Percentiles rank a stretch among this genome's conserved stretches.
phyloP scores from a whole-genome alignment of 2,113 vertebrate species.

The Cettia cetti region DNA sequence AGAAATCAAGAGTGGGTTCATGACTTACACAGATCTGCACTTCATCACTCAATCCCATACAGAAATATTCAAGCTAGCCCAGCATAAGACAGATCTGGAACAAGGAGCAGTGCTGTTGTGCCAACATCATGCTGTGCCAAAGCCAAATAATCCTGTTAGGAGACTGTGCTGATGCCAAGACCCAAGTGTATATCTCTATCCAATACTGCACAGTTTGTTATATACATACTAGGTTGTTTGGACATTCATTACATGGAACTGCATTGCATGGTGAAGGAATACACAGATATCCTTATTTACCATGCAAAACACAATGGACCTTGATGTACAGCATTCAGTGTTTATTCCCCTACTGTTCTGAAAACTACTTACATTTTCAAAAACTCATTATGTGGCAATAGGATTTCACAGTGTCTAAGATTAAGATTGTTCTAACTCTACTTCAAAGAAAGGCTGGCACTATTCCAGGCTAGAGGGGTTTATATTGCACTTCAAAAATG shows the following conservation, averaged over 20 bases:
- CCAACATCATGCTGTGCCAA: not conserved
- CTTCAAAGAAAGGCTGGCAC: not conserved
- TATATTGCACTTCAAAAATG: not conserved
- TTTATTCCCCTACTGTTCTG: not conserved
- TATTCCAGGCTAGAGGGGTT: not conserved
- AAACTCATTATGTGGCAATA: slow-evolving; percentile 12
- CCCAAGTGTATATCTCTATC: not conserved
- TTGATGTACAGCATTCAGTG: not conserved
- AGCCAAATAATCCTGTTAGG: not conserved
- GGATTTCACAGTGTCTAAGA: slow-evolving; percentile 28
- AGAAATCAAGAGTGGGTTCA: not conserved
- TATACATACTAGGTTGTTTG: not conserved
- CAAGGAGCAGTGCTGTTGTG: not conserved
- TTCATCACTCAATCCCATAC: not conserved
- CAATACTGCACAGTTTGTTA: not conserved
- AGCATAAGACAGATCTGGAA: not conserved
- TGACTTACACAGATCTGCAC: not conserved
- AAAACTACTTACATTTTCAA: slow-evolving; percentile 37
- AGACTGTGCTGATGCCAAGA: not conserved
- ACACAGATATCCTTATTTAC: not conserved
- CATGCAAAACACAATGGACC: not conserved
- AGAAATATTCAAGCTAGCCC: not conserved
- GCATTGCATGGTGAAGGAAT: not conserved
- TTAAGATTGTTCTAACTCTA: not conserved
- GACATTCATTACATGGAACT: not conserved